A percentile compares a stretch with the other conserved stretches of the same genome.
phyloP scores from a whole-genome alignment of 2,888 invertebrate genomes.

The Chromoteleia sp. region DNA sequence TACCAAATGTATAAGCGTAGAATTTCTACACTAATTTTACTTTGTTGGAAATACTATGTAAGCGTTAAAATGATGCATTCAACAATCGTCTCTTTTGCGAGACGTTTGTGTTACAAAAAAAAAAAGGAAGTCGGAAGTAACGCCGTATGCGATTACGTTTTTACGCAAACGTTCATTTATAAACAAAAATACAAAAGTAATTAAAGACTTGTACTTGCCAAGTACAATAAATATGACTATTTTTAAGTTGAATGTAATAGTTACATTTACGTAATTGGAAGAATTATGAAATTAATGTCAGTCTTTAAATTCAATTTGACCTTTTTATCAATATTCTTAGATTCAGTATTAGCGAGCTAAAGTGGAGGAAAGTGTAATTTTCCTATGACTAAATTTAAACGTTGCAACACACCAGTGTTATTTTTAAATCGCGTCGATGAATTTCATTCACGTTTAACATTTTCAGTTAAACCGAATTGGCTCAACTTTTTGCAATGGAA shows the following conservation, averaged over 20 bases:
- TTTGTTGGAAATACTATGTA: constrained; percentile 8
- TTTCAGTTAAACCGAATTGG: background rate
- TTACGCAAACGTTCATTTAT: background rate
- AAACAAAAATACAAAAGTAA: background rate
- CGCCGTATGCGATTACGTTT: background rate
- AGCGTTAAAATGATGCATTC: constrained; percentile 13
- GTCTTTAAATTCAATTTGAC: too few relatives aligned
- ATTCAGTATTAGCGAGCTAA: too few relatives aligned
- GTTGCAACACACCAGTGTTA: constrained; percentile 40
- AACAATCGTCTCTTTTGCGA: background rate
- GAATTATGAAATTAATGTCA: background rate
- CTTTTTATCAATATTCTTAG: too few relatives aligned
- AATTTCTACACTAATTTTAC: constrained; percentile 33
- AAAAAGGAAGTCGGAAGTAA: background rate
- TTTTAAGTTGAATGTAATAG: too few relatives aligned
- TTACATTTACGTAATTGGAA: too few relatives aligned
- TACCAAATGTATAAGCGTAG: constrained; percentile 43
- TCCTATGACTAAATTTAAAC: constrained; percentile 38
- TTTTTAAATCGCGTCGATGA: constrained; percentile 35
- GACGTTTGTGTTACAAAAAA: background rate
- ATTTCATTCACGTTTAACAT: constrained; percentile 37
- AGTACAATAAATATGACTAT: too few relatives aligned
- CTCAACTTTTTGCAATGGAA: background rate
- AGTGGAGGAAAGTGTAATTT: constrained; percentile 16
- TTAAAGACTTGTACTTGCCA: too few relatives aligned